These are phyloP conservation scores for Chlorops oryzae DNA, from an alignment of 1,140 invertebrate genomes.

Conservation along the genomic window DNA sequence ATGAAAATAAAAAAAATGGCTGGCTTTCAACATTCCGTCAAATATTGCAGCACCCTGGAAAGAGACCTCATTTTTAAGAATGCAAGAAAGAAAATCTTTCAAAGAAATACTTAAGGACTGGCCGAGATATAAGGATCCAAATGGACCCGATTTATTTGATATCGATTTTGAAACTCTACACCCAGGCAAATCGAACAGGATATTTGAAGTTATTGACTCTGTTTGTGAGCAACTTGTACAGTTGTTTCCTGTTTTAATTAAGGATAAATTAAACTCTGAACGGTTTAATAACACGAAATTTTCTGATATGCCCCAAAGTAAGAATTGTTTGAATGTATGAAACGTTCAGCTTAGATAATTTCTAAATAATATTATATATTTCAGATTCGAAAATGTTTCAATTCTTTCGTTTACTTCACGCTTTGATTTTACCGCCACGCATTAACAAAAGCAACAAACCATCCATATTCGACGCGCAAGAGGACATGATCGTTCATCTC, in stretches of 20 bases:
- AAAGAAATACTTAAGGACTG: background rate
- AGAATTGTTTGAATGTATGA: background rate
- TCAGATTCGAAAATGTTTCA: background rate
- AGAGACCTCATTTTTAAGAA: constrained; percentile 2
- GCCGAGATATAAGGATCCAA: constrained; percentile 1
- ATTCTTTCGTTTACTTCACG: background rate
- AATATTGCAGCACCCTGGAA: background rate
- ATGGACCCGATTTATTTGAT: background rate
- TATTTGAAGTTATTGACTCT: background rate
- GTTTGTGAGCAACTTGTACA: background rate
- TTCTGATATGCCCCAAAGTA: background rate
- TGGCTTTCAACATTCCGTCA: background rate
- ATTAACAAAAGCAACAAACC: background rate
- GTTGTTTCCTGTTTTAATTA: background rate
- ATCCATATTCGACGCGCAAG: background rate
- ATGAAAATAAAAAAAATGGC: background rate
- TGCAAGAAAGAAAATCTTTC: background rate
- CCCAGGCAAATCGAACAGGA: background rate
- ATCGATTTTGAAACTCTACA: constrained; percentile 1
- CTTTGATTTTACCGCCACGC: background rate
- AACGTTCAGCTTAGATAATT: background rate
- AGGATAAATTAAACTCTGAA: constrained; percentile 1
- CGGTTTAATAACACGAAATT: background rate
- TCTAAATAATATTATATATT: constrained; percentile 1
- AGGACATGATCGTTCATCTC: background rate